Conservation (phyloP, 2,888 invertebrate species). For the Bimastos eiseni region DNA sequence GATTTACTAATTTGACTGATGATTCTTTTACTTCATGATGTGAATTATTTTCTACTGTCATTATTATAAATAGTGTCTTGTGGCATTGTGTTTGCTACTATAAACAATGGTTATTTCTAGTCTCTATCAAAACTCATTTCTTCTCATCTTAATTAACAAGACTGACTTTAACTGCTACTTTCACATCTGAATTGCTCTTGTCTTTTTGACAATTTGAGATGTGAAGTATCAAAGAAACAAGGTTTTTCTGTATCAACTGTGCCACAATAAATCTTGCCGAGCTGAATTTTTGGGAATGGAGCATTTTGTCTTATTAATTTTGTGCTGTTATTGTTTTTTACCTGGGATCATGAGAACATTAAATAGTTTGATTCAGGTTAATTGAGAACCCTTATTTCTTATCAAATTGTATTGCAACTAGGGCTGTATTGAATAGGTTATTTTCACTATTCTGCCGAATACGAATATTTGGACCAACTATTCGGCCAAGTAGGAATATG, state of each 20-base stretch:
- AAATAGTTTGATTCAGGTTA: no score
- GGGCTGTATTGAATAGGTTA: no score
- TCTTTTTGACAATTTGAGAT: not conserved
- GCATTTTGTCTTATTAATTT: not conserved
- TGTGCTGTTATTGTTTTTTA: not conserved
- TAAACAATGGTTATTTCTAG: not conserved
- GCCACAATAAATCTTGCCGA: not conserved
- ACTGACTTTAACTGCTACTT: not conserved
- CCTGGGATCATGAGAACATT: not conserved
- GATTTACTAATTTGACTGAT: not conserved
- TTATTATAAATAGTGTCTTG: not conserved
- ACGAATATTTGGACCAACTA: no score
- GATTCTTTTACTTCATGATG: not conserved
- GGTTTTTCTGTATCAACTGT: not conserved
- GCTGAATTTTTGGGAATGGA: not conserved
- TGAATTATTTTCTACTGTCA: not conserved
- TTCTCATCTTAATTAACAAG: not conserved
- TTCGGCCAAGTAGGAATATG: no score
- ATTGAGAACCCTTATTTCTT: no score
- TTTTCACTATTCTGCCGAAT: no score
- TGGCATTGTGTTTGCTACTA: no score
- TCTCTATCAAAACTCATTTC: not conserved
- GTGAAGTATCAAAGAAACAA: not conserved
- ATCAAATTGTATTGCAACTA: no score
- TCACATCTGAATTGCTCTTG: not conserved